Percentiles rank a stretch among this genome's conserved stretches.
These are phyloP conservation scores for Trichomalopsis sarcophagae DNA, from an alignment of 1,140 invertebrate species.

Conservation along the genomic window DNA sequence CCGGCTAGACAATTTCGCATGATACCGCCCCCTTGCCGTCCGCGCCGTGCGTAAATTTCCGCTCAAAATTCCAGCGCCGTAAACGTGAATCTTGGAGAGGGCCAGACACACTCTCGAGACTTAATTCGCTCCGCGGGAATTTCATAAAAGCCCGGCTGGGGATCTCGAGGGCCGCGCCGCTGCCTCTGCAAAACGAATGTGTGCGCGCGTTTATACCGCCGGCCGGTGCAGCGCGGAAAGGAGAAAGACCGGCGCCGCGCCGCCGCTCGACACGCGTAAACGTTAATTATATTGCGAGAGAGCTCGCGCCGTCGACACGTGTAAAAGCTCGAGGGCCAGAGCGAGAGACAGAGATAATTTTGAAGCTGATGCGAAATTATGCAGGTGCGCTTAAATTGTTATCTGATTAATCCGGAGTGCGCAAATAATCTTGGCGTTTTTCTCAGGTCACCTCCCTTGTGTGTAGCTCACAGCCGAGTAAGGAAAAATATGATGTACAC, in stretches of 20 bases:
- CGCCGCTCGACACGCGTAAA: conserved; percentile 39
- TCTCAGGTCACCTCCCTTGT: background rate
- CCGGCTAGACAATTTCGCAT: background rate
- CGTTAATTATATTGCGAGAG: conserved; percentile 49
- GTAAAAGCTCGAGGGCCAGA: background rate
- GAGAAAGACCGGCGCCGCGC: background rate
- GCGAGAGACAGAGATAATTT: conserved; percentile 14
- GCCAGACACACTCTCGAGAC: conserved; percentile 34
- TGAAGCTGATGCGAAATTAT: conserved; percentile 8
- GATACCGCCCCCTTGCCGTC: background rate
- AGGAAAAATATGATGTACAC: background rate
- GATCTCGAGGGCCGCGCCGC: background rate
- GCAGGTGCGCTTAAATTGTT: background rate
- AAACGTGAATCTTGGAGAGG: conserved; percentile 42
- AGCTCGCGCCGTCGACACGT: conserved; percentile 19
- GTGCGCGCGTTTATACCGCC: conserved; percentile 22
- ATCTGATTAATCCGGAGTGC: background rate
- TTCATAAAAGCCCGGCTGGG: conserved; percentile 44
- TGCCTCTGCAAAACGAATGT: conserved; percentile 37
- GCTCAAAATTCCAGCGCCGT: conserved; percentile 32
- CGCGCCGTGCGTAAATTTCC: conserved; percentile 33
- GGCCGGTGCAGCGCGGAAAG: background rate
- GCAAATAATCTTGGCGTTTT: background rate
- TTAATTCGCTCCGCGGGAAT: conserved; percentile 53
- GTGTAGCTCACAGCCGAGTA: background rate